Evolutionary conservation across 2,888 invertebrate species (phyloP).

Genomic region (Acanthosepion esculentum): DNA sequence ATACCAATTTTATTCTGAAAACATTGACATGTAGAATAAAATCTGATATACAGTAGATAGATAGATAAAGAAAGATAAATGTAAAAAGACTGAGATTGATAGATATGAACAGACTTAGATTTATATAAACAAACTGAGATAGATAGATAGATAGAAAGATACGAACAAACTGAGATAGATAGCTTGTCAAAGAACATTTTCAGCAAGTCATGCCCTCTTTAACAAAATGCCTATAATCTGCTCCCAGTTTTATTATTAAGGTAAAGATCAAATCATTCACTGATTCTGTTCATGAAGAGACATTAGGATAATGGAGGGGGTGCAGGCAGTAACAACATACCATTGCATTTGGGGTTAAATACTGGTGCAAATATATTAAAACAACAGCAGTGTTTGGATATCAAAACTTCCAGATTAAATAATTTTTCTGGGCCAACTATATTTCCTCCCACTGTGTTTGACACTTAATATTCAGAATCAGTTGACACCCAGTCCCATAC

Average conservation of each 20-base stretch:
- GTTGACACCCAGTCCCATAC: neutral
- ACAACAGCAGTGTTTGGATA: neutral
- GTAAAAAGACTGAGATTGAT: too few species aligned
- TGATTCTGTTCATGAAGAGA: neutral
- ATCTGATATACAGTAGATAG: too few species aligned
- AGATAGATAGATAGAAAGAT: neutral
- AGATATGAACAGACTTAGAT: too few species aligned
- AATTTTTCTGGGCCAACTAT: constrained; percentile 4
- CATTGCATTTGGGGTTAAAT: neutral
- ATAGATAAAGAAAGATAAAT: too few species aligned
- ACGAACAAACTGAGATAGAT: neutral
- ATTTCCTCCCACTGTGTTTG: neutral
- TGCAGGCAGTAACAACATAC: neutral
- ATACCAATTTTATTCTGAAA: too few species aligned
- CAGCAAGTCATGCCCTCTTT: neutral
- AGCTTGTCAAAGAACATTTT: neutral
- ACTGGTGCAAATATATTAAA: neutral
- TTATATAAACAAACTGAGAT: too few species aligned
- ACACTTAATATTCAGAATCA: constrained; percentile 33
- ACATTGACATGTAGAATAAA: too few species aligned
- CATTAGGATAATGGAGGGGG: neutral
- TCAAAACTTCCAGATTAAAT: neutral
- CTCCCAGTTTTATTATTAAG: neutral
- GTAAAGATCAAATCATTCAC: neutral
- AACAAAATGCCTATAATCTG: neutral